Conservation (phyloP, 2,797 vertebrate species). For the Scomberomorus guttatus region DNA sequence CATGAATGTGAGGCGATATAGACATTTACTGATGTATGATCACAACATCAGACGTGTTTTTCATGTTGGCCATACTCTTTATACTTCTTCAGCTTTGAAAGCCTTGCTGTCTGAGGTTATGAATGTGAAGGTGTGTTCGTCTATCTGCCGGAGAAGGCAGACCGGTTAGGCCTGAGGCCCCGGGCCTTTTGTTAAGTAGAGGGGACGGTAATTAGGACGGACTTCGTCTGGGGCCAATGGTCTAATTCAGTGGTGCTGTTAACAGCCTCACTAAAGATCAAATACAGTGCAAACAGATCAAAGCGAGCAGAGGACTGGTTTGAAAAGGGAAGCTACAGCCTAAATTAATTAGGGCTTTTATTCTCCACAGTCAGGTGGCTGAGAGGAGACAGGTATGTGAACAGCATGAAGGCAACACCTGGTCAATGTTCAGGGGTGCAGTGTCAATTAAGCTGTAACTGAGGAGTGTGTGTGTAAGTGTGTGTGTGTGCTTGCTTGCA, state of each 20-base stretch:
- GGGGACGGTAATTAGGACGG: conserved; percentile 76
- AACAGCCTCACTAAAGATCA: conserved; percentile 84
- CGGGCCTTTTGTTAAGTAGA: conserved; percentile 71
- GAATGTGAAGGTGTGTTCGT: conserved; percentile 37
- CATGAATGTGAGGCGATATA: not conserved
- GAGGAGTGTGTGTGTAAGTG: conserved; percentile 36
- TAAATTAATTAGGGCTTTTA: conserved; percentile 85
- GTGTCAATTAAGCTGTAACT: conserved; percentile 77
- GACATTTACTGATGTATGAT: not conserved
- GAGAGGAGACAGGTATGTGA: conserved; percentile 83
- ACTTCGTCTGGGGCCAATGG: conserved; percentile 72
- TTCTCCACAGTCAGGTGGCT: conserved; percentile 84
- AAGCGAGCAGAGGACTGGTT: conserved; percentile 75
- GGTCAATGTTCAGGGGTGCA: conserved; percentile 85
- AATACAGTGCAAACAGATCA: conserved; percentile 78
- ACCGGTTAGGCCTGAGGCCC: conserved; percentile 51
- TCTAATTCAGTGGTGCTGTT: conserved; percentile 78
- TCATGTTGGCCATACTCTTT: conserved; percentile 1
- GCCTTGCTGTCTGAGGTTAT: conserved; percentile 22
- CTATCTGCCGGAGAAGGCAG: conserved; percentile 2
- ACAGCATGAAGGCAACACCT: conserved; percentile 89
- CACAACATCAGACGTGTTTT: conserved; percentile 22
- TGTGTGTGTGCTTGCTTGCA: conserved; percentile 37
- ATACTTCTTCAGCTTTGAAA: conserved; percentile 10
- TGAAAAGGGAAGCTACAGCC: conserved; percentile 83